phyloP scores from a whole-genome alignment of 1,140 invertebrate genomes.

The Panulirus ornatus region DNA sequence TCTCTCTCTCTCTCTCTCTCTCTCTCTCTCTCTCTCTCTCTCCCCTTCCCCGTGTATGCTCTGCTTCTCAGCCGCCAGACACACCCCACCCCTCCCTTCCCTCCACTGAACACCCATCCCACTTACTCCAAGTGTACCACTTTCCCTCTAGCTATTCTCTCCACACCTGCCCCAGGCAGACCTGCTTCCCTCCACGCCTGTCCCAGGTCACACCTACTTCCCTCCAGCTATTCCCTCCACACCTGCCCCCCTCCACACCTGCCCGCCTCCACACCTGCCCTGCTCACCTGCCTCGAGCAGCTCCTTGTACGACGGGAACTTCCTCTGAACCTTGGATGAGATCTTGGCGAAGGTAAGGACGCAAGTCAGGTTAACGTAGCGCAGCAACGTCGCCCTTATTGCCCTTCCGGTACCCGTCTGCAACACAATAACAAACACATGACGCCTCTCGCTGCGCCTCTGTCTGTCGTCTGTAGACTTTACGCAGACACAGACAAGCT shows the following conservation, averaged over 20 bases:
- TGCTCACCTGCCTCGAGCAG: slow-evolving; percentile 77
- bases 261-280: too few species aligned
- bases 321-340: slow-evolving; percentile 78
- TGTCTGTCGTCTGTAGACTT: too few species aligned
- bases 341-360: slow-evolving; percentile 74
- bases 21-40: neutral
- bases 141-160: neutral
- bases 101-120: too few species aligned
- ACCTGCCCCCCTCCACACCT: neutral
- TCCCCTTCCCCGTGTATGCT: neutral
- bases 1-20: neutral
- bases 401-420: neutral
- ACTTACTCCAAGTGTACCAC: neutral
- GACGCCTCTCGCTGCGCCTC: too few species aligned
- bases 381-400: slow-evolving; percentile 78
- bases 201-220: neutral
- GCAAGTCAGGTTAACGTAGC: slow-evolving; percentile 78
- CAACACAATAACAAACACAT: too few species aligned
- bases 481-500: too few species aligned
- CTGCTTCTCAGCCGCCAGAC: slow-evolving; percentile 15
- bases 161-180: neutral
- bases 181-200: neutral
- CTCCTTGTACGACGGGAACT: slow-evolving; percentile 78
- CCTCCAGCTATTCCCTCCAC: neutral
- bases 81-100: too few species aligned